These are phyloP conservation scores for Gorsachius magnificus DNA, from an alignment of 2,797 vertebrate genomes.

Conservation along the genomic window DNA sequence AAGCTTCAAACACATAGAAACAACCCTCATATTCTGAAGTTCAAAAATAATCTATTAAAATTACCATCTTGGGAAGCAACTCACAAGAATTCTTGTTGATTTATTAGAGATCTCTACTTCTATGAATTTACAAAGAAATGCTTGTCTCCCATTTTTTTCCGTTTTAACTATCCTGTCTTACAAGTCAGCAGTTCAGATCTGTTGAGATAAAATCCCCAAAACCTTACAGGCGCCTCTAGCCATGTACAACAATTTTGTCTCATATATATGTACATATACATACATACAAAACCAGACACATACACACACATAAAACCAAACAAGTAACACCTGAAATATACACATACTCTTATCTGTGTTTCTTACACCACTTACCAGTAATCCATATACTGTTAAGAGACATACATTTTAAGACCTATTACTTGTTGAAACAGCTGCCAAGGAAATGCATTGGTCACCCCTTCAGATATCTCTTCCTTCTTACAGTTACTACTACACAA, in stretches of 20 bases:
- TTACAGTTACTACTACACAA: not conserved
- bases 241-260: not conserved
- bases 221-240: not conserved
- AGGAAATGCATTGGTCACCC: not conserved
- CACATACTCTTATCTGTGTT: not conserved
- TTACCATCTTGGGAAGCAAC: not conserved
- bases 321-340: not conserved
- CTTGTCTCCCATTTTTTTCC: not conserved
- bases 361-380: not conserved
- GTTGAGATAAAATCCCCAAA: not conserved
- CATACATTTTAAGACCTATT: rapidly evolving
- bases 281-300: not conserved
- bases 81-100: not conserved
- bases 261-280: not conserved
- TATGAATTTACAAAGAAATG: not conserved
- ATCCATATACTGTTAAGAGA: not conserved
- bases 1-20: not conserved
- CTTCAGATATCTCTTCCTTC: not conserved
- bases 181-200: not conserved
- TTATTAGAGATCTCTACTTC: not conserved
- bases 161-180: not conserved
- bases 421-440: not conserved
- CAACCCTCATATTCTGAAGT: not conserved
- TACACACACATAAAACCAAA: not conserved
- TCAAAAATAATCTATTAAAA: not conserved